Conservation (phyloP, 2,113 vertebrate species). For the Nematolebias whitei region DNA sequence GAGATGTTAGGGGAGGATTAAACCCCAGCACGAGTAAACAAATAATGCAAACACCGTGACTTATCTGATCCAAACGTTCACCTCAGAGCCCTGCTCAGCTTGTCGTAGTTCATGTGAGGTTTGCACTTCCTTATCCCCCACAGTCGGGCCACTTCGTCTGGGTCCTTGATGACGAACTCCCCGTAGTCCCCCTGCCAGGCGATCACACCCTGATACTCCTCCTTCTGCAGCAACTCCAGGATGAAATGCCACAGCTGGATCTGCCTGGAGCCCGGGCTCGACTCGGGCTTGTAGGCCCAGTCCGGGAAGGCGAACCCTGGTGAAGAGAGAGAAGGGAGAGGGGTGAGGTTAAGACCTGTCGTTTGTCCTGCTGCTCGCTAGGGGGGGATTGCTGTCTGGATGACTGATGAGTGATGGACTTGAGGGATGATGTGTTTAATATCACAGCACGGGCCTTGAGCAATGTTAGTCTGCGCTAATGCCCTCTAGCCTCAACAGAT, state of each 20-base stretch:
- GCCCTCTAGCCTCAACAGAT: conserved; percentile 76
- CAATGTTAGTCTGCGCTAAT: conserved; percentile 70
- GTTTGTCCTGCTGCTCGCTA: conserved; percentile 56
- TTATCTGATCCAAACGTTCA: conserved; percentile 57
- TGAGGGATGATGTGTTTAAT: conserved; percentile 80
- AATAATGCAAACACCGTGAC: conserved; percentile 47
- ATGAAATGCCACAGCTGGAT: conserved; percentile 92
- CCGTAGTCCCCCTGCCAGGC: conserved; percentile 94
- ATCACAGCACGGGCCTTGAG: conserved; percentile 70
- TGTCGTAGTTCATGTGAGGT: conserved; percentile 95
- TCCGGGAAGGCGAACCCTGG: conserved; percentile 92
- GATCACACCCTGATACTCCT: conserved; percentile 90
- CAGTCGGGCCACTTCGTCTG: conserved; percentile 88
- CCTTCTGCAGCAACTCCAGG: conserved; percentile 91
- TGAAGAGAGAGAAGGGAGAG: conserved; percentile 17
- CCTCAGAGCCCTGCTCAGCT: conserved; percentile 91
- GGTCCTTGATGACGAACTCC: conserved; percentile 93
- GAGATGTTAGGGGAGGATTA: conserved; percentile 36
- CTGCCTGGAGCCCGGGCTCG: conserved; percentile 86
- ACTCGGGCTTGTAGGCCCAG: conserved; percentile 95
- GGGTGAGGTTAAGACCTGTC: conserved; percentile 60
- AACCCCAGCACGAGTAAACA: conserved; percentile 31
- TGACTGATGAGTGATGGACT: conserved; percentile 73
- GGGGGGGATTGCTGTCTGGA: conserved; percentile 58
- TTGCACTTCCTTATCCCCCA: conserved; percentile 92